A percentile compares a stretch with the other conserved stretches of the same genome.
Conservation (phyloP, 2,888 invertebrate genomes). For the Cheilosia pagana region DNA sequence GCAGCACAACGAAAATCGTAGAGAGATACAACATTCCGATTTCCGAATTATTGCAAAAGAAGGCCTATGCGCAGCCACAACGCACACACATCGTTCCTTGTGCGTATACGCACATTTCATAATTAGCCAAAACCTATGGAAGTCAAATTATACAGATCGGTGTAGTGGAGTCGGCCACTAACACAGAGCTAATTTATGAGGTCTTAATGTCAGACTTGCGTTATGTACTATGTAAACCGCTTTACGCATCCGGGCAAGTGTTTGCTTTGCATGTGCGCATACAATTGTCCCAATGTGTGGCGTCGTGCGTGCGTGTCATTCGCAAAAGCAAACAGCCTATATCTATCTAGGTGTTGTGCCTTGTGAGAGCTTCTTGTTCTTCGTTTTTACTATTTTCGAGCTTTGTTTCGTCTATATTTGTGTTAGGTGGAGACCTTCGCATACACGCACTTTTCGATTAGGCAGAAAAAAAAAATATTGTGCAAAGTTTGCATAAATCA, state of each 20-base stretch:
- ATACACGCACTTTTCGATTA: slow-evolving; percentile 65
- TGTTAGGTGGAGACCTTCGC: slow-evolving; percentile 23
- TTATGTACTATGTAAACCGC: slow-evolving; percentile 30
- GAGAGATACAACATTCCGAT: slow-evolving; percentile 39
- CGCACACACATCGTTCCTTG: slow-evolving; percentile 40
- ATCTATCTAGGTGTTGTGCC: slow-evolving; percentile 2
- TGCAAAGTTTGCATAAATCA: slow-evolving; percentile 54
- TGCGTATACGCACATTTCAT: slow-evolving; percentile 73
- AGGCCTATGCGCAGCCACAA: slow-evolving; percentile 55
- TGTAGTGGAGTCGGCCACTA: slow-evolving; percentile 3
- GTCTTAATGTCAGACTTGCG: slow-evolving; percentile 68
- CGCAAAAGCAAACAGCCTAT: slow-evolving; percentile 2
- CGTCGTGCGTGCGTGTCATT: slow-evolving; percentile 29
- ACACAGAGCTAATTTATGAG: slow-evolving; percentile 22
- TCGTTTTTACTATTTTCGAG: slow-evolving; percentile 2
- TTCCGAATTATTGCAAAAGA: slow-evolving; percentile 62
- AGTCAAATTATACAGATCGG: background rate
- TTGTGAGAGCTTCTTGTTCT: slow-evolving; percentile 22
- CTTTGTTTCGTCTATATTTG: slow-evolving; percentile 15
- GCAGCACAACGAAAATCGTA: slow-evolving; percentile 46
- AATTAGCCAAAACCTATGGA: slow-evolving; percentile 58
- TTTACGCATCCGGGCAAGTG: slow-evolving; percentile 65
- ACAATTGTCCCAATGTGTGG: slow-evolving; percentile 32
- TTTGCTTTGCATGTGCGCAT: slow-evolving; percentile 65
- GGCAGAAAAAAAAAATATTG: slow-evolving; percentile 55